phyloP scores from a whole-genome alignment of 1,140 invertebrate species.

The Dendrolimus kikuchii region DNA sequence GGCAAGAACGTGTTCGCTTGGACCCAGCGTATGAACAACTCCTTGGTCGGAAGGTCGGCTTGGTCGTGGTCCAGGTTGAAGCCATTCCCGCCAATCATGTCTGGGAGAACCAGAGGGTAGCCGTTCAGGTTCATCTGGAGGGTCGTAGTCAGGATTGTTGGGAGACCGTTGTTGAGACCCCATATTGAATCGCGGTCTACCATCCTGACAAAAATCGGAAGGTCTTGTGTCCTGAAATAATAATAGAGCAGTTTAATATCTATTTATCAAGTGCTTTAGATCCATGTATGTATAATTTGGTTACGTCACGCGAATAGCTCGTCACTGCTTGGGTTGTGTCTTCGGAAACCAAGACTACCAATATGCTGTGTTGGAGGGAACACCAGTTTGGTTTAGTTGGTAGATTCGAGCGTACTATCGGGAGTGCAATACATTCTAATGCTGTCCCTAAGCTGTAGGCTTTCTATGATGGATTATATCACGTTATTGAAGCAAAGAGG shows the following conservation, averaged over 20 bases:
- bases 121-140: slow-evolving; percentile 89
- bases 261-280: too few relatives aligned
- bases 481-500: too few relatives aligned
- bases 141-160: slow-evolving; percentile 85
- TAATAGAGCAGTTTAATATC: not conserved
- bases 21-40: slow-evolving; percentile 93
- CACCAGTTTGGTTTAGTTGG: too few relatives aligned
- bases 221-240: slow-evolving; percentile 78
- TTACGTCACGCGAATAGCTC: too few relatives aligned
- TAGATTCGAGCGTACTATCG: too few relatives aligned
- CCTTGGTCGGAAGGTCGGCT: slow-evolving; percentile 76
- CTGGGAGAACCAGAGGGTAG: slow-evolving; percentile 90
- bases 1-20: slow-evolving; percentile 92
- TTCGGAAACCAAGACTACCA: too few relatives aligned
- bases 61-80: slow-evolving; percentile 70
- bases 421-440: too few relatives aligned
- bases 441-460: too few relatives aligned
- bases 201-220: slow-evolving; percentile 91
- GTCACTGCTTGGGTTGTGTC: too few relatives aligned
- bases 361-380: too few relatives aligned
- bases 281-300: too few relatives aligned
- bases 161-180: slow-evolving; percentile 84
- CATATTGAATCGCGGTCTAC: slow-evolving; percentile 90
- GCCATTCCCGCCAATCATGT: slow-evolving; percentile 95
- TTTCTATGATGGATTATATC: too few relatives aligned